These are phyloP conservation scores for Lophura nycthemera DNA, from an alignment of 2,113 vertebrate species.

Conservation along the genomic window DNA sequence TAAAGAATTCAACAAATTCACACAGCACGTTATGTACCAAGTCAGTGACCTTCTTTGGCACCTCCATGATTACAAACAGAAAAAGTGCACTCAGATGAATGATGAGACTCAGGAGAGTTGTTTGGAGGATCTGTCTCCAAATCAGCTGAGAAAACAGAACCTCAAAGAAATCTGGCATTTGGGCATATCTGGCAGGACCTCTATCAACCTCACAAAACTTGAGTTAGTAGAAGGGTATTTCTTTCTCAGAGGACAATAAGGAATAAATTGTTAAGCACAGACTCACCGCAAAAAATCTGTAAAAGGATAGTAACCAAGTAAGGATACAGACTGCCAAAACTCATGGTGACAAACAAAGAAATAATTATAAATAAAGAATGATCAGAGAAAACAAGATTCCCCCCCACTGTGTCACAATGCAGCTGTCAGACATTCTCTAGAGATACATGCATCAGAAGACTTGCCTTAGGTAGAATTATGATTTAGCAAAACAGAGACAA, in stretches of 20 bases:
- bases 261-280: neutral
- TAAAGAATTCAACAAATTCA: neutral
- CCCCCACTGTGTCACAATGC: neutral
- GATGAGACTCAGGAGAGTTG: neutral
- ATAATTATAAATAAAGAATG: neutral
- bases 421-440: neutral
- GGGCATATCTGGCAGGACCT: neutral
- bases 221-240: neutral
- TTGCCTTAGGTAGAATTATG: neutral
- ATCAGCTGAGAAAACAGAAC: neutral
- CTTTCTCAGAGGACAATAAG: neutral
- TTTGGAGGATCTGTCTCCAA: neutral
- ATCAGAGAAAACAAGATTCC: neutral
- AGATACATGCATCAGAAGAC: neutral
- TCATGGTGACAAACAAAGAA: neutral
- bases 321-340: neutral
- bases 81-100: neutral
- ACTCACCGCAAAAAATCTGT: neutral
- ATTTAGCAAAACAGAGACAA: slow-evolving; percentile 54
- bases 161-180: neutral
- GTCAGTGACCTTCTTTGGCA: neutral
- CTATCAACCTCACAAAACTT: neutral
- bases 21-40: neutral
- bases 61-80: neutral
- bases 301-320: neutral